Base-by-base conservation (phyloP, 1,140 invertebrate species). In the Diuraphis noxia region DNA sequence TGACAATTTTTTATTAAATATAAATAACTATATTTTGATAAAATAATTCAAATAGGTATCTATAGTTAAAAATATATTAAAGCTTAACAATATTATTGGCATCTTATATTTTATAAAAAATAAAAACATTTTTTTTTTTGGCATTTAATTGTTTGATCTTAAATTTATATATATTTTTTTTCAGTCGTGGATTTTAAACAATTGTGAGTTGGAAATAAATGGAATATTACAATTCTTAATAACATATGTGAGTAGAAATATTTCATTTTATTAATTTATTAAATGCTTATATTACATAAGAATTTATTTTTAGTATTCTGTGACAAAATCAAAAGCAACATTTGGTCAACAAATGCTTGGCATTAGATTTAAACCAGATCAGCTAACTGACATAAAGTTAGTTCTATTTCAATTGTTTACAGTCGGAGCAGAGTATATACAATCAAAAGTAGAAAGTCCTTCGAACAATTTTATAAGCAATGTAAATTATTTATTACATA, bases 291-390 rank as follows among this genome's bases (percentile, higher is more conserved):
- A 23, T 91, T 79, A 8, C 23, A 63, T 86, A 88, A 56, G 40
- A 56, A n/a, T 34, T 36, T 84, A 92, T 92, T 43, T 92, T 43
- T 94, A 95, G 93, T 95, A 95, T 92, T 95, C 95, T 41, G 93
- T 96, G 30, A 94, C 94, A 82, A 93, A 95, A 92, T 94, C 94
- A 82, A 94, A 94, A 87, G 94, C 94, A 52, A 95, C 95, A 63
- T 95, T 96, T 94, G 95, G 95, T 0, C 95, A 96, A 92, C 94
- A 95, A 91, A 94, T 96, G 92, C 93, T 96, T 30, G 95, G 95
- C 17, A 93, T 96, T 10, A 94, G 95, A 92, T 96, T 95, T 93
- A 94, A 95, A 92, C 93, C 93, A 38, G 94, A 94, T 56, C 49
- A 91, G 25, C 25, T 92, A 4, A 77, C 91, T 34, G 30, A 89